Evolutionary conservation across 2,113 vertebrate species (phyloP).

Genomic region (Cheirogaleus medius): DNA sequence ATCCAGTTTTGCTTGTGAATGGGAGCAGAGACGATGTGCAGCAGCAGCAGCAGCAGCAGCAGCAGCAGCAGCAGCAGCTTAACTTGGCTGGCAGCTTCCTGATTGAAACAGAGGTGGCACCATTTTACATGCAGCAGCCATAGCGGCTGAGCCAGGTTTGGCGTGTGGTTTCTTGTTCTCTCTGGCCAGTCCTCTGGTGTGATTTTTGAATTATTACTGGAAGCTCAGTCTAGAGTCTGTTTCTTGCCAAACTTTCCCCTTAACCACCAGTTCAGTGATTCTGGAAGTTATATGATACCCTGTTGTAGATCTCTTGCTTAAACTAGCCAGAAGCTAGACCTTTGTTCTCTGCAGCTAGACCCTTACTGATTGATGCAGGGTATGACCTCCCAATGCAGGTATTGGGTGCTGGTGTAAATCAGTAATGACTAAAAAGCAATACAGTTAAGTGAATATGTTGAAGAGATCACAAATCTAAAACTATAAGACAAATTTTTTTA

Average conservation of each 20-base stretch:
- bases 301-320: background rate
- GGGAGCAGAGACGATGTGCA: background rate
- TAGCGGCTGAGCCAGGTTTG: background rate
- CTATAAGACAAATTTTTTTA: background rate
- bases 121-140: accelerated
- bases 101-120: no score
- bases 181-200: background rate
- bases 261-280: background rate
- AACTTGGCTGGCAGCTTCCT: background rate
- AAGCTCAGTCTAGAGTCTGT: background rate
- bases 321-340: background rate
- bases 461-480: background rate
- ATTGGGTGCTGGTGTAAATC: background rate
- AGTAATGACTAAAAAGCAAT: background rate
- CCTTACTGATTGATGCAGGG: background rate
- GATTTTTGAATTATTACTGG: constrained; percentile 16
- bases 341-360: background rate
- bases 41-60: no score
- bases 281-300: background rate
- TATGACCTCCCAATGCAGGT: background rate
- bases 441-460: background rate
- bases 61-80: background rate
- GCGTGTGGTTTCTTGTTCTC: background rate
- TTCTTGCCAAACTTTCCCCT: background rate
- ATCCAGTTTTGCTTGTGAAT: background rate